Evolutionary conservation across 2,113 vertebrate genomes (phyloP).

Genomic region (Ameiurus melas): DNA sequence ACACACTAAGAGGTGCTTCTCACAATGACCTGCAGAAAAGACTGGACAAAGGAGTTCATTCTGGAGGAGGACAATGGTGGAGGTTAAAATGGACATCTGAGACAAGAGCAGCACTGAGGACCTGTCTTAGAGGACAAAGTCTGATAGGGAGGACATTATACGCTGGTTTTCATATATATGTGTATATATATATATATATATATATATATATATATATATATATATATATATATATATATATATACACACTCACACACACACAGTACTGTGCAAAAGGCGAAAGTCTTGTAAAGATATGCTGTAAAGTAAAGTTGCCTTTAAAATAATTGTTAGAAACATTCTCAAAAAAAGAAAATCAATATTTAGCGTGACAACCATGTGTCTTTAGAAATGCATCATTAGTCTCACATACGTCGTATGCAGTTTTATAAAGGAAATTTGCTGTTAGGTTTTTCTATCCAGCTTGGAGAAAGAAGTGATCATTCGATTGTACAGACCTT

Average conservation of each 20-base stretch:
- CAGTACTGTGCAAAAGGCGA: neutral
- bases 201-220: neutral
- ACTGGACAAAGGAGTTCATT: constrained; percentile 82
- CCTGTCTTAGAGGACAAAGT: constrained; percentile 66
- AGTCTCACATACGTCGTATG: neutral
- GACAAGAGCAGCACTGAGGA: constrained; percentile 67
- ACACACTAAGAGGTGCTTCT: constrained; percentile 85
- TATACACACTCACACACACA: neutral
- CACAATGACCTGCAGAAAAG: constrained; percentile 79
- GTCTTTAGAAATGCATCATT: neutral
- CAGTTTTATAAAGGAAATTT: neutral
- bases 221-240: neutral
- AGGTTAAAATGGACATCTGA: constrained; percentile 79
- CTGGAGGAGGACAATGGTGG: constrained; percentile 79
- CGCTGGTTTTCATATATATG: constrained; percentile 54
- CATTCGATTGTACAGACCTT: neutral
- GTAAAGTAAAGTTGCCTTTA: neutral
- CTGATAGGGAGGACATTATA: constrained; percentile 60
- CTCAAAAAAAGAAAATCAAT: neutral
- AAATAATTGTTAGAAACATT: neutral
- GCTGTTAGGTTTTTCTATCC: neutral
- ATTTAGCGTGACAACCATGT: neutral
- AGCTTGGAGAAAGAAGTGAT: neutral
- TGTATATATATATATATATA: neutral
- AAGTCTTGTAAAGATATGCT: neutral